Percentiles rank a stretch among this genome's conserved stretches.
These are phyloP conservation scores for Pseudomyrmex cubaensis DNA, from an alignment of 1,140 invertebrate species.

Conservation along the genomic window DNA sequence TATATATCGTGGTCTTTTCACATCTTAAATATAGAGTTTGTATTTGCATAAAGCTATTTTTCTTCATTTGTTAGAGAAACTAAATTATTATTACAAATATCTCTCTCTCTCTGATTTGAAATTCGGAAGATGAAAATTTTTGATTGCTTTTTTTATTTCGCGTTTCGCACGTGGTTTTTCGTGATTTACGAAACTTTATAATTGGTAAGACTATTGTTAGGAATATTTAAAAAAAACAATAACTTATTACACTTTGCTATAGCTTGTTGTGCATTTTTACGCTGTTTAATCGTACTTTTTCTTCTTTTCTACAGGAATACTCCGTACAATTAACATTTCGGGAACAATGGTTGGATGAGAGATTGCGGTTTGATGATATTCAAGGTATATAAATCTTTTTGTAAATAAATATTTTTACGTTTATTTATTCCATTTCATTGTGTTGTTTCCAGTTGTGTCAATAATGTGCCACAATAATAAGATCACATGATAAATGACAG, in stretches of 20 bases:
- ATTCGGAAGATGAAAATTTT: constrained; percentile 14
- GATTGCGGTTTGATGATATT: constrained; percentile 95
- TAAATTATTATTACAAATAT: neutral
- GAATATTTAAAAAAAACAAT: constrained; percentile 12
- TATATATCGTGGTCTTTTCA: constrained; percentile 5
- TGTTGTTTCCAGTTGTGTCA: neutral
- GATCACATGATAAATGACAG: neutral
- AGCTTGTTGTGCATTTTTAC: neutral
- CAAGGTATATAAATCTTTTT: constrained; percentile 85
- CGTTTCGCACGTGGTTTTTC: constrained; percentile 35
- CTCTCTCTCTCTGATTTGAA: constrained; percentile 13
- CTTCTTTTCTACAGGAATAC: constrained; percentile 91
- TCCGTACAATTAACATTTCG: constrained; percentile 97
- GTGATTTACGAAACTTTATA: constrained; percentile 31
- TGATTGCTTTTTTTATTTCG: neutral
- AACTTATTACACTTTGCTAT: constrained; percentile 13
- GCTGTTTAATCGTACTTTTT: constrained; percentile 43
- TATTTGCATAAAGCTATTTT: constrained; percentile 22
- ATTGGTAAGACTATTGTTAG: constrained; percentile 18
- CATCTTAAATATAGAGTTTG: constrained; percentile 12
- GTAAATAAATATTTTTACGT: neutral
- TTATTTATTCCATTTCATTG: constrained; percentile 7
- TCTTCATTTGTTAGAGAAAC: constrained; percentile 20
- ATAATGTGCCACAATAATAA: neutral
- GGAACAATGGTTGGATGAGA: constrained; percentile 97